phyloP scores from a whole-genome alignment of 2,113 vertebrate species.

The Amblyopsis rosae region DNA sequence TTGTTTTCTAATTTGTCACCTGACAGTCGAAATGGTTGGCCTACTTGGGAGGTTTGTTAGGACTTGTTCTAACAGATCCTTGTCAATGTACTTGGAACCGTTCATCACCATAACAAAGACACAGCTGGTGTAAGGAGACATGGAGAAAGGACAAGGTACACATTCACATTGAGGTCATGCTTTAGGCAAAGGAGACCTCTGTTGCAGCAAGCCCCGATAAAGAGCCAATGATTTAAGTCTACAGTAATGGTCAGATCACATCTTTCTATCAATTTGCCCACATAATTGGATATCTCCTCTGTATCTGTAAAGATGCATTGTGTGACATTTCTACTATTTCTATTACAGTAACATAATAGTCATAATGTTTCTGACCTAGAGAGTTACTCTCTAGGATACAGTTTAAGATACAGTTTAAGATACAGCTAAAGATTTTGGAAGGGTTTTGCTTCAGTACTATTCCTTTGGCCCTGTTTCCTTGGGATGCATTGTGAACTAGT shows the following conservation, averaged over 20 bases:
- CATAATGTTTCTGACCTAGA: too few species aligned
- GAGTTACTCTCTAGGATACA: too few species aligned
- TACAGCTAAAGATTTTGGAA: too few species aligned
- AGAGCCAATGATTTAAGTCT: background rate
- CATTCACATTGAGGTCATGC: background rate
- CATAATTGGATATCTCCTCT: too few species aligned
- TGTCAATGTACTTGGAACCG: background rate
- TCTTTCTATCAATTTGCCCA: background rate
- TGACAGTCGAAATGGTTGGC: constrained; percentile 24
- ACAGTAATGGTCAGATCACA: background rate
- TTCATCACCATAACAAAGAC: constrained; percentile 29
- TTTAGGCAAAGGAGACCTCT: constrained; percentile 1
- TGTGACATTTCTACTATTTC: too few species aligned
- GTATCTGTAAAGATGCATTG: too few species aligned
- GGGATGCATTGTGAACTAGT: background rate
- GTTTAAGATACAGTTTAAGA: too few species aligned
- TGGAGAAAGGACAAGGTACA: background rate
- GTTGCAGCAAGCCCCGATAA: background rate
- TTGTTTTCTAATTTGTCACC: constrained; percentile 46
- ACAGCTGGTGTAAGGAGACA: background rate
- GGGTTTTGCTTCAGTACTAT: too few species aligned
- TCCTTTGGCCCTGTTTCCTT: too few species aligned
- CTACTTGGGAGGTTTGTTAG: constrained; percentile 33
- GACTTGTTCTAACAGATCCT: constrained; percentile 40
- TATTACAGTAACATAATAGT: too few species aligned